phyloP scores from a whole-genome alignment of 2,888 invertebrate genomes.

The Drosophila mayaguana region DNA sequence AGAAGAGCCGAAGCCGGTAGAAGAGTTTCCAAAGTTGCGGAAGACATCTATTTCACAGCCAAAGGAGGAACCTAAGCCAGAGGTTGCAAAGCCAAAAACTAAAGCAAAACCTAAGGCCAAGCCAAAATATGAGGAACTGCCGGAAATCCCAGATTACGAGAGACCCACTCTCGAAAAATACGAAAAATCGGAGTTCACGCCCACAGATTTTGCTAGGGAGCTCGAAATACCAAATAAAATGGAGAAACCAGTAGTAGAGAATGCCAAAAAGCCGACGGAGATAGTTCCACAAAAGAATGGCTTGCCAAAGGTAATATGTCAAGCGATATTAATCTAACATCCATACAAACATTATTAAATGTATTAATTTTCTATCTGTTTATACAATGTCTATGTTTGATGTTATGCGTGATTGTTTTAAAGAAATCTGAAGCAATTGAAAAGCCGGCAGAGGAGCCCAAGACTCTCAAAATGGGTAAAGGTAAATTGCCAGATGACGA shows the following conservation, averaged over 20 bases:
- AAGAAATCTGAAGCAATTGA: conserved; percentile 78
- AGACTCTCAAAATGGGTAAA: conserved; percentile 82
- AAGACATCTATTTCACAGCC: conserved; percentile 77
- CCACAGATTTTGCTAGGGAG: conserved; percentile 84
- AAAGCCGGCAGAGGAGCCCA: conserved; percentile 66
- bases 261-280: conserved; percentile 70
- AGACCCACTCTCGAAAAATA: conserved; percentile 90
- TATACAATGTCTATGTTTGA: background rate
- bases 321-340: background rate
- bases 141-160: conserved; percentile 90
- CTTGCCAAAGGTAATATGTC: conserved; percentile 79
- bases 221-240: conserved; percentile 83
- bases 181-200: conserved; percentile 87
- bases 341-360: background rate
- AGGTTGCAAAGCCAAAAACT: conserved; percentile 75
- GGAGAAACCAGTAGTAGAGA: conserved; percentile 79
- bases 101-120: conserved; percentile 79
- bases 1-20: conserved; percentile 78
- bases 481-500: conserved; percentile 82
- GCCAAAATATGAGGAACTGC: conserved; percentile 87
- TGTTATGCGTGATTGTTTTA: conserved; percentile 4
- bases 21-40: conserved; percentile 84
- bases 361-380: background rate
- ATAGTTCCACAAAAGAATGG: conserved; percentile 78
- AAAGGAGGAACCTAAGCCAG: conserved; percentile 82